A percentile compares a stretch with the other conserved stretches of the same genome.
Conservation (phyloP, 2,113 vertebrate species). For the Sylvia atricapilla region DNA sequence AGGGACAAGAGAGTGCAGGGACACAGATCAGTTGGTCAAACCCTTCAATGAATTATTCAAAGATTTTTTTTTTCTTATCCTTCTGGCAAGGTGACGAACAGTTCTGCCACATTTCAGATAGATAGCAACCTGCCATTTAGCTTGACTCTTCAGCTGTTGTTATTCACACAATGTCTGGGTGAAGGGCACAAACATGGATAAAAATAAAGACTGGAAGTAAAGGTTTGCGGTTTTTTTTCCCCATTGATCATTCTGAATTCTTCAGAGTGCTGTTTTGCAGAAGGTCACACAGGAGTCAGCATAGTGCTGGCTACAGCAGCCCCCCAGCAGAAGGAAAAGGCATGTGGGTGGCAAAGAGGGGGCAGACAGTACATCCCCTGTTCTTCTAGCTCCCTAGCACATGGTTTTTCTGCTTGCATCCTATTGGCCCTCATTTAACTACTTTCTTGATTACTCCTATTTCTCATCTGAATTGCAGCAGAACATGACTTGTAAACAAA, state of each 20-base stretch:
- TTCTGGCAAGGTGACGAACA: background rate
- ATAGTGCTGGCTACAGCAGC: background rate
- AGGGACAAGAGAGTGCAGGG: background rate
- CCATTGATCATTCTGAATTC: background rate
- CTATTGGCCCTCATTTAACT: background rate
- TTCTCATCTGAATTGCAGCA: background rate
- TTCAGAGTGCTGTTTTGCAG: background rate
- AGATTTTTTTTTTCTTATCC: slow-evolving; percentile 17
- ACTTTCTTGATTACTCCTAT: background rate
- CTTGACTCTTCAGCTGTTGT: background rate
- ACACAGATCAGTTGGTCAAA: background rate
- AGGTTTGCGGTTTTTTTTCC: background rate
- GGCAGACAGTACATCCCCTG: background rate
- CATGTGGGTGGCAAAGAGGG: background rate
- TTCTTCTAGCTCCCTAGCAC: background rate
- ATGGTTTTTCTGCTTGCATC: background rate
- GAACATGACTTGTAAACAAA: background rate
- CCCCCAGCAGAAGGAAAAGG: background rate
- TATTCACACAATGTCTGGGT: background rate
- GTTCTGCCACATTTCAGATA: slow-evolving; percentile 1
- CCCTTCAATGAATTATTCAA: slow-evolving; percentile 44
- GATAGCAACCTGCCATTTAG: slow-evolving; percentile 36
- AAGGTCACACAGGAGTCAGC: background rate
- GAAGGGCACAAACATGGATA: slow-evolving; percentile 1
- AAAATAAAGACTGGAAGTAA: background rate